Percentiles rank a stretch among this genome's conserved stretches.
Conservation (phyloP, 2,797 vertebrate genomes). For the Chlorospingus semifuscus region DNA sequence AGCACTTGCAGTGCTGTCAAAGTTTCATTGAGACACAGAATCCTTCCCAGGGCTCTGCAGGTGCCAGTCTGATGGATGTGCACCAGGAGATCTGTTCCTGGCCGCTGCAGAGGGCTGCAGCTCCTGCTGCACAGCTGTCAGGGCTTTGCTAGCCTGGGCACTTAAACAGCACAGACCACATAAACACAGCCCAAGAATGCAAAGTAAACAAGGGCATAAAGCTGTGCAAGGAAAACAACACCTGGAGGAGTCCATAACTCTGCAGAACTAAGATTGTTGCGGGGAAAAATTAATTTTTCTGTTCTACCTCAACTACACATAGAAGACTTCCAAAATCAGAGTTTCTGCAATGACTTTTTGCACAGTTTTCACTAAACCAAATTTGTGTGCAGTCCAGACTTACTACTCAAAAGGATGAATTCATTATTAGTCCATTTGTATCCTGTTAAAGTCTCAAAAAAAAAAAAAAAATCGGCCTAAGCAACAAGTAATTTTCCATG, state of each 20-base stretch:
- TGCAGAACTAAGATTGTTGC: neutral
- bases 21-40: conserved; percentile 36
- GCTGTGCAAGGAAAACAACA: neutral
- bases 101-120: neutral
- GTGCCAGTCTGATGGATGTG: conserved; percentile 56
- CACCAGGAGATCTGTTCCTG: neutral
- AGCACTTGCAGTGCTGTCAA: neutral
- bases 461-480: neutral
- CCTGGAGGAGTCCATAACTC: neutral
- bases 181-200: neutral
- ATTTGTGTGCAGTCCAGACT: neutral
- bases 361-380: neutral
- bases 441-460: neutral
- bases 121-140: neutral
- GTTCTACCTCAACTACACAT: neutral
- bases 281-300: neutral
- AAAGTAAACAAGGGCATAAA: neutral
- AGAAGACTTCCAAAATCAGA: neutral
- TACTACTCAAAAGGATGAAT: neutral
- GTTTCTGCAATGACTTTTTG: neutral
- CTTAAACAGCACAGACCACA: neutral
- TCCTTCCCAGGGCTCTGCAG: conserved; percentile 9
- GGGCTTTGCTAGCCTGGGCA: neutral
- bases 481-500: neutral
- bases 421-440: neutral